Base-by-base conservation (phyloP, 2,797 vertebrate genomes). In the Botia kubotai region DNA sequence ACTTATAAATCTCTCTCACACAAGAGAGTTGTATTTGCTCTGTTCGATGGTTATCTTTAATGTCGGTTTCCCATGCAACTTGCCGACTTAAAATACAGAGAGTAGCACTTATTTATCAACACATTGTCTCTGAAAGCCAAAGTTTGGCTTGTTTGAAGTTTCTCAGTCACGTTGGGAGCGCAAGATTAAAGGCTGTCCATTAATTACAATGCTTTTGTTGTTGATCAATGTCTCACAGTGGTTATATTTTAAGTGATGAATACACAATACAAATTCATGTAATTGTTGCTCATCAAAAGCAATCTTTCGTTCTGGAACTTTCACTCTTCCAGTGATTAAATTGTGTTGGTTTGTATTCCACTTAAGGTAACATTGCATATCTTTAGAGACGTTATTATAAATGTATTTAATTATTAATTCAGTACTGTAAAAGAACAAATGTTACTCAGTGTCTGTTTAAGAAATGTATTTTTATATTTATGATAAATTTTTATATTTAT, bases 171-270 rank as follows among this genome's bases (percentile, higher is more conserved):
- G 21, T 50, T 55, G 65, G 4, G 67, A 72, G 11, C 13, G 8
- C 23, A 66, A 76, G 76, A 77, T 79, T 74, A 74, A 85, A 83
- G 67, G 46, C 70, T 75, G 26, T 21, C 67, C 11, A 36, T 81
- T 81, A 79, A 83, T 81, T 67, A 79, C 76, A 75, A 76, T 26
- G 12, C 14, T 55, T 72, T 63, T 81, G 66, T 68, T 73, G 78
- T 39, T 78, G 39, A 73, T 75, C 39, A 81, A 79, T 77, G 73
- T 63, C 79, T 74, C 16, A 55, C 52, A 72, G 36, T 46, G 43
- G 36, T 69, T 0, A 36, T 79, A 16, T 48, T 58, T 58, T 33
- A 14, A 21, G 23, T 48, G 39, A 50, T 60, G 7, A 69, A 29
- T n/a, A 36, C 13, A 55, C 19, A 33, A 23, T 57, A 4, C 50